Base-by-base conservation (phyloP, 2,797 vertebrate species). In the Halcyon leucocephala region DNA sequence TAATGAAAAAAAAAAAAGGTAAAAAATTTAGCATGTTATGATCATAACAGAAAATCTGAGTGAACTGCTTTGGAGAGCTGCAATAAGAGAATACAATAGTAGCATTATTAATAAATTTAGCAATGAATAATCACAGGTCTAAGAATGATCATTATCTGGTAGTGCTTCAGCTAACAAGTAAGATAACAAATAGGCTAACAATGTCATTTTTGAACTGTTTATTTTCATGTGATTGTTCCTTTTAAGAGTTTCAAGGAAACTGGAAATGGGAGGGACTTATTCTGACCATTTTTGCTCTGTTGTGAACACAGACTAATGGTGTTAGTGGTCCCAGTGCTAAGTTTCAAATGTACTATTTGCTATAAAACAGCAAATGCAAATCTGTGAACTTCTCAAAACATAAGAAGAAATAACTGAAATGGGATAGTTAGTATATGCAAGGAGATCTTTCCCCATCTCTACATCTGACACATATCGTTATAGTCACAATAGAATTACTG, bases 11-110 rank as follows among this genome's bases (percentile, higher is more conserved):
- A 26, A 3, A 13, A 20, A 33, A 35, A 35, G 15, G 15, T 25
- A 4, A 20, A 14, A 31, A 35, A 20, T 2, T 1, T 19, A 29
- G 13, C 37, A 44, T 0, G 0, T 5, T 48, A 6, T 31, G 24
- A 35, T 22, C 2, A 12, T 33, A 71, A 67, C 94, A 86, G 42
- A 86, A 90, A 82, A 82, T 14, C 51, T 26, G 8, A 92, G 26
- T 33, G 73, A n/a, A 42, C 18, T 60, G 48, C 8, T 86, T 81
- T 77, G 16, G 29, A 88, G 25, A 71, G 12, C 22, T 60, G 78
- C 33, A n/a, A 3, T 12, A 48, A 24, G 26, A 71, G 41, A 94
- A 70, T 55, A 12, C 77, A 93, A 78, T 13, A 74, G 35, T 29
- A 80, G 25, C 2, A 33, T 44, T 71, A 69, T 64, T 83, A 90